Conservation (phyloP, 2,888 invertebrate species). For the Craniophora ligustri region DNA sequence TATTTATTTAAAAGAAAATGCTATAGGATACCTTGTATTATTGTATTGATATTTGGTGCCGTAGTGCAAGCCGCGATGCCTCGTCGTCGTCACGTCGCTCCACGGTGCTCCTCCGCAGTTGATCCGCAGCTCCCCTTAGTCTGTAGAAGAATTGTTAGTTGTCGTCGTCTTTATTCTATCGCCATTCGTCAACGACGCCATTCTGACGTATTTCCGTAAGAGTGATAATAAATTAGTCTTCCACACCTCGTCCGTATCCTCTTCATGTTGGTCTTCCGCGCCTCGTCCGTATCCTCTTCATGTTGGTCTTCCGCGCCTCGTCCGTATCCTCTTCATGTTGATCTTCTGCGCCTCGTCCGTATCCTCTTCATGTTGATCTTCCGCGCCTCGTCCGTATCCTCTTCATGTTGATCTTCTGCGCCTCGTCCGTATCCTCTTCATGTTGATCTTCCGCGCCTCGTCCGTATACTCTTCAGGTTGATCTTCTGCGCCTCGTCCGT, state of each 20-base stretch:
- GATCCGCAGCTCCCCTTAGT: too few relatives aligned
- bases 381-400: background rate
- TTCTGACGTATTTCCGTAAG: background rate
- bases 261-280: background rate
- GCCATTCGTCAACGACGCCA: background rate
- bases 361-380: background rate
- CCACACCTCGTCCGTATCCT: background rate
- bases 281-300: slow-evolving; percentile 8
- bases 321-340: background rate
- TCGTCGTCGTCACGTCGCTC: too few relatives aligned
- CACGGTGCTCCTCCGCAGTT: too few relatives aligned
- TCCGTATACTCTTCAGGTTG: background rate
- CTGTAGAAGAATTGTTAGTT: too few relatives aligned
- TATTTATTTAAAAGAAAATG: too few relatives aligned
- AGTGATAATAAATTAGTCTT: background rate
- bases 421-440: background rate
- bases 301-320: background rate
- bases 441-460: background rate
- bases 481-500: background rate
- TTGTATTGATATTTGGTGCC: too few relatives aligned
- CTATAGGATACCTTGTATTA: too few relatives aligned
- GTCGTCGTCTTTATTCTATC: background rate
- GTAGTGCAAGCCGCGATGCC: too few relatives aligned
- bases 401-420: background rate
- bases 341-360: background rate